Conservation (phyloP, 2,888 invertebrate species). For the Dryadula phaetusa region DNA sequence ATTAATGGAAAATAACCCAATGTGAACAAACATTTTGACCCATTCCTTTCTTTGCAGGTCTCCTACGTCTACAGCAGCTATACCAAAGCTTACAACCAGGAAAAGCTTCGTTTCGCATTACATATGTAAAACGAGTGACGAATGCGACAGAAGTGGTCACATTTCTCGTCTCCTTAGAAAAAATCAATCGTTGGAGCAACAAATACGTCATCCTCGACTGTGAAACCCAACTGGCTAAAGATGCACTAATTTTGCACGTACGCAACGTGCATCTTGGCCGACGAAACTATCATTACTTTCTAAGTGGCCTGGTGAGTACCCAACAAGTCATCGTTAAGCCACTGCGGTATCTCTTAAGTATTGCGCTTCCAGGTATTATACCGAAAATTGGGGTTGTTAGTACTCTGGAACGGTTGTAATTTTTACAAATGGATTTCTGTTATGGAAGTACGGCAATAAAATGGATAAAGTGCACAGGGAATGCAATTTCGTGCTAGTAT, state of each 20-base stretch:
- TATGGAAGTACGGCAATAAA: conserved; percentile 31
- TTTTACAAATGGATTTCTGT: conserved; percentile 33
- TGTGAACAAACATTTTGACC: not conserved
- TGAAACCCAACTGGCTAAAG: conserved; percentile 93
- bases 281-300: conserved; percentile 95
- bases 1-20: not conserved
- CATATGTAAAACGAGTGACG: conserved; percentile 92
- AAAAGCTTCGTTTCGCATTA: conserved; percentile 92
- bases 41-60: conserved; percentile 82
- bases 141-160: conserved; percentile 93
- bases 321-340: conserved; percentile 26
- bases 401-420: conserved; percentile 29
- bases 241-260: conserved; percentile 93
- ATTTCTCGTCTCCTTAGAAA: conserved; percentile 91
- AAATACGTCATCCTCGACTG: conserved; percentile 96
- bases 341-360: conserved; percentile 30
- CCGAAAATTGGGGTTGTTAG: conserved; percentile 31
- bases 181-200: conserved; percentile 91
- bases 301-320: conserved; percentile 93
- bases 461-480: conserved; percentile 25
- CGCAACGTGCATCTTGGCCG: conserved; percentile 93
- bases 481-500: conserved; percentile 21
- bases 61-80: conserved; percentile 95
- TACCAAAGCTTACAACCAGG: conserved; percentile 94
- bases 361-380: conserved; percentile 25